Evolutionary conservation across 35 echinoderm and acorn worm species (phyloP), one percentile per base, ranked within the genome.

Genomic region (Lytechinus variegatus): DNA sequence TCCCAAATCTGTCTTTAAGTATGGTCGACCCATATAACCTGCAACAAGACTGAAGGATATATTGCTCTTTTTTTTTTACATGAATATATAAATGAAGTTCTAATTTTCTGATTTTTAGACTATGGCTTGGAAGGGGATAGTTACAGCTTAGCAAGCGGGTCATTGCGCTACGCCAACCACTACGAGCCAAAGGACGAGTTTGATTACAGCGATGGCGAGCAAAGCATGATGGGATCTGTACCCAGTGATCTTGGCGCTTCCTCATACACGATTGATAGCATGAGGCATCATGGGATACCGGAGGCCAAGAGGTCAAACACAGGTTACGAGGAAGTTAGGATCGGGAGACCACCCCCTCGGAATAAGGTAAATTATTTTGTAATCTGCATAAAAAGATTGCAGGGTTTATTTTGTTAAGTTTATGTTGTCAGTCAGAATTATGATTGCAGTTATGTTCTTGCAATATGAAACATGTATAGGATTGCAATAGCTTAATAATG

Each of bases 201-300:
- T 28, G 91, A 96, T 10, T 96, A 91, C 92, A 96, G 95, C 54
- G 95, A 96, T 54, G 95, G 53, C n/a, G 56, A 96, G n/a, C 72
- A 61, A 2, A 93, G 92, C 54, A 57, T 93, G 92, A 33, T 93
- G 92, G 92, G 92, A 27, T 93, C 92, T 9, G 92, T 93, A 10
- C 92, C 92, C 92, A 93, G 92, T 7, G 92, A 57, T 4, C 28
- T 93, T 27, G 92, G 52, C 11, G 92, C 92, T 9, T 93, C 92
- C 53, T 55, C 52, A 0, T 93, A 93, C 27, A 93, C 92, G 54
- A 19, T 93, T 54, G 92, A 93, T 93, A 93, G 92, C 92, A 93
- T 93, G 92, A 93, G 92, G 92, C 92, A 93, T 93, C 92, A 27
- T 55, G 53, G 53, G 27, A 44, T 90, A 33, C 53, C 92, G 2